Conservation (phyloP, 2,888 invertebrate genomes). For the Lasiommata megera region DNA sequence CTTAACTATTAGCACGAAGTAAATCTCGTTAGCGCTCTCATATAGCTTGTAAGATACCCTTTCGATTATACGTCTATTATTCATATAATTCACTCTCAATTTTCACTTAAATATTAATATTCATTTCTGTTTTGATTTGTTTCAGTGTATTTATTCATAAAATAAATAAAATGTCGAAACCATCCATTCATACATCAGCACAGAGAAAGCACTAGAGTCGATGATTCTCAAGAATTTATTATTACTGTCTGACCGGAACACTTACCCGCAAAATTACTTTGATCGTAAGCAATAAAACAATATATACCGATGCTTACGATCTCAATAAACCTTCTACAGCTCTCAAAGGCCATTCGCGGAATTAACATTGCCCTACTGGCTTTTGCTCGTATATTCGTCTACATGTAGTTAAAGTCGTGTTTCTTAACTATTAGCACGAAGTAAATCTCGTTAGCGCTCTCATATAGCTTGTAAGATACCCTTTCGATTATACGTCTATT, state of each 20-base stretch:
- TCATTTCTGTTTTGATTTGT: too few relatives aligned
- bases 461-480: too few relatives aligned
- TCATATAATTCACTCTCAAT: too few relatives aligned
- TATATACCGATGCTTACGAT: conserved; percentile 14
- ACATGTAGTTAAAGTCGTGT: neutral
- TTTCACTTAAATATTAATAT: too few relatives aligned
- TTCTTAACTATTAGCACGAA: too few relatives aligned
- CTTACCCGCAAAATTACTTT: conserved; percentile 9
- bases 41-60: too few relatives aligned
- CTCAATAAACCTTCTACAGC: conserved; percentile 26
- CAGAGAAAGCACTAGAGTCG: neutral
- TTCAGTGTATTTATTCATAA: too few relatives aligned
- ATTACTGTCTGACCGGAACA: neutral
- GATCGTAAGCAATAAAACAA: conserved; percentile 19
- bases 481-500: too few relatives aligned
- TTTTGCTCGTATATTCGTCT: neutral
- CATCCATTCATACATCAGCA: neutral
- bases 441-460: too few relatives aligned
- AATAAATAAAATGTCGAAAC: neutral
- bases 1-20: too few relatives aligned
- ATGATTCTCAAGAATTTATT: conserved; percentile 7
- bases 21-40: too few relatives aligned
- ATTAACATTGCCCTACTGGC: conserved; percentile 20
- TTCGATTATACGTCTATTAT: too few relatives aligned
- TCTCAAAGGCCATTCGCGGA: conserved; percentile 19